A percentile compares a stretch with the other conserved stretches of the same genome.
Evolutionary conservation across 2,888 invertebrate genomes (phyloP).

Genomic region (Fragum fragum): DNA sequence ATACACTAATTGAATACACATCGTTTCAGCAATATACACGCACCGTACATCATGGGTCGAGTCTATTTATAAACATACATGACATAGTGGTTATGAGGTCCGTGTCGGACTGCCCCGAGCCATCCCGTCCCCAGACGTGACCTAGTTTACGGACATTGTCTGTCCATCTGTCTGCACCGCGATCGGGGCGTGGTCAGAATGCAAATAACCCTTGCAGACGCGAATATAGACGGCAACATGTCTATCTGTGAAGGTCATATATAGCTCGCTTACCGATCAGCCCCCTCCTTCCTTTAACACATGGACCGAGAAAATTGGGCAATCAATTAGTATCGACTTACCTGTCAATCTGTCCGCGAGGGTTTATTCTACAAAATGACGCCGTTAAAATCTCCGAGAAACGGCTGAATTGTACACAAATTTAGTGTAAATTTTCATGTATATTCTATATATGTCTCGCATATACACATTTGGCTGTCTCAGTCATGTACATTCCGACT

Average conservation of each 20-base stretch:
- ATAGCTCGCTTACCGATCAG: constrained; percentile 12
- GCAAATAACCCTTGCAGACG: constrained; percentile 4
- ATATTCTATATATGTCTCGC: constrained; percentile 69
- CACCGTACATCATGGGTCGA: neutral
- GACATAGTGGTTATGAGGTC: neutral
- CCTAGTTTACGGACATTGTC: neutral
- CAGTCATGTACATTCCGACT: constrained; percentile 66
- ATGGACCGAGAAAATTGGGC: constrained; percentile 24
- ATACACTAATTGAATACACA: neutral
- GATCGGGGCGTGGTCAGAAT: neutral
- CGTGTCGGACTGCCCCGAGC: neutral
- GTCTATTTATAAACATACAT: constrained; percentile 27
- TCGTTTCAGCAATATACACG: constrained; percentile 7
- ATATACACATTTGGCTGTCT: constrained; percentile 53
- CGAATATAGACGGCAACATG: neutral
- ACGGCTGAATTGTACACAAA: constrained; percentile 54
- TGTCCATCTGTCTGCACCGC: neutral
- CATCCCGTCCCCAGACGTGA: constrained; percentile 3
- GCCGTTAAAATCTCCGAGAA: constrained; percentile 23
- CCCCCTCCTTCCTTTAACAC: constrained; percentile 54
- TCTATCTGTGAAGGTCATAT: constrained; percentile 59
- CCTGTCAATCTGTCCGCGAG: constrained; percentile 16
- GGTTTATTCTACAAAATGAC: constrained; percentile 25
- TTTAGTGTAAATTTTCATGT: constrained; percentile 67
- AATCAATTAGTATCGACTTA: neutral